Evolutionary conservation across 2,113 vertebrate genomes (phyloP).

Genomic region (Vidua macroura): DNA sequence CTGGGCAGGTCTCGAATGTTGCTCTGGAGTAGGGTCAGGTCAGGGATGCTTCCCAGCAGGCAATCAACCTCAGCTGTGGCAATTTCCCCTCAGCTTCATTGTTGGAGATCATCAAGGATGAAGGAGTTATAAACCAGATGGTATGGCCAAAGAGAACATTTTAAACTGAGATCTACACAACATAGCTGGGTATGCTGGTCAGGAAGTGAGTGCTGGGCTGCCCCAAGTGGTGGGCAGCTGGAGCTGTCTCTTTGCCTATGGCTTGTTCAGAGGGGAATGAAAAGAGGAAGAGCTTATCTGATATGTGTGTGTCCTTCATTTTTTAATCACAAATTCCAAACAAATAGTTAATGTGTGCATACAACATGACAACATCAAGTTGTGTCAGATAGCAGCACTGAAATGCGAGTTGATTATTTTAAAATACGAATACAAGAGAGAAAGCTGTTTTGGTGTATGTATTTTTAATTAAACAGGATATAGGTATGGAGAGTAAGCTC

Average conservation of each 20-base stretch:
- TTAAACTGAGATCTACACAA: background rate
- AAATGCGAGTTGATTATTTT: background rate
- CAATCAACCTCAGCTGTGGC: background rate
- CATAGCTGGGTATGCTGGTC: background rate
- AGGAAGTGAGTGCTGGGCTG: background rate
- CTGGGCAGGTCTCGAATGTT: fast-evolving
- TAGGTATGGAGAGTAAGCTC: background rate
- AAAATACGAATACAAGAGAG: background rate
- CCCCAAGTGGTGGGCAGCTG: background rate
- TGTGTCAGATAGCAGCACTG: background rate
- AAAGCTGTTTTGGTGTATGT: background rate
- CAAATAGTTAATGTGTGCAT: background rate
- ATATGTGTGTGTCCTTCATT: background rate
- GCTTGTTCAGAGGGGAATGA: background rate
- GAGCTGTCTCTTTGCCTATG: background rate
- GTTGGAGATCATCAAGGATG: background rate
- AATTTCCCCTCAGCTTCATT: background rate
- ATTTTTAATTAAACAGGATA: background rate
- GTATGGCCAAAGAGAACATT: background rate
- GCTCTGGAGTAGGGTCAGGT: background rate
- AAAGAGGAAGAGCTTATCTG: background rate
- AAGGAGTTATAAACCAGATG: background rate
- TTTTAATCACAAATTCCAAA: background rate
- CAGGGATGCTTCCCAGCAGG: background rate
- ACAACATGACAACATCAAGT: background rate